Percentiles rank a stretch among this genome's conserved stretches.
phyloP scores from a whole-genome alignment of 23 tunicate species.

The Styela clava region DNA sequence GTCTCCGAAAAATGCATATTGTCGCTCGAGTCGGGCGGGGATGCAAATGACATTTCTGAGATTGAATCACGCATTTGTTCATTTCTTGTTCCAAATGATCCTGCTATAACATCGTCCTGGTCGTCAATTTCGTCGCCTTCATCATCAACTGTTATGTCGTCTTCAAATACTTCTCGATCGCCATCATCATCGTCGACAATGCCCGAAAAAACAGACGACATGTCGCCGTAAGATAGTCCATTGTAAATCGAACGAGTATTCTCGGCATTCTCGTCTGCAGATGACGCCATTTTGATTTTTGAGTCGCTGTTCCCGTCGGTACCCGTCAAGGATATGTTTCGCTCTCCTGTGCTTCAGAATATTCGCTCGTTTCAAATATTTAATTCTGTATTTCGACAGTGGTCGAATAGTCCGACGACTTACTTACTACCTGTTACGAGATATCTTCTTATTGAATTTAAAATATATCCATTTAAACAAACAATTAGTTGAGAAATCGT shows the following conservation, averaged over 20 bases:
- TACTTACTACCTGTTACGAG: no score
- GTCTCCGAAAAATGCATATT: not conserved
- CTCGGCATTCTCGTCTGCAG: not conserved
- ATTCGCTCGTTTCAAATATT: no score
- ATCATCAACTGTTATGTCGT: slow-evolving; percentile 9
- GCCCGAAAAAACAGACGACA: not conserved
- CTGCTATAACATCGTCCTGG: not conserved
- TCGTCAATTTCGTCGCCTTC: slow-evolving; percentile 7
- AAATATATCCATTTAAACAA: no score
- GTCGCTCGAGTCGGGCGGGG: not conserved
- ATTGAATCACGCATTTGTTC: not conserved
- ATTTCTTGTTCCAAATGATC: not conserved
- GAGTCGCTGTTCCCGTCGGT: not conserved
- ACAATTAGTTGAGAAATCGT: no score
- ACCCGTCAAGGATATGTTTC: not conserved
- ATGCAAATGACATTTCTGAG: not conserved
- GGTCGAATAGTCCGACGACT: no score
- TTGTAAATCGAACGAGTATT: not conserved
- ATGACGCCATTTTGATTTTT: not conserved
- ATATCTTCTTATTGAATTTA: no score
- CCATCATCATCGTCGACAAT: slow-evolving; percentile 8
- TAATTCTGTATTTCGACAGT: no score
- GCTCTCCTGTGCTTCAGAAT: no score
- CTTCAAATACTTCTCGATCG: slow-evolving; percentile 5
- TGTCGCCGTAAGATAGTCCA: not conserved